phyloP scores from a whole-genome alignment of 64 coral and sea anemone species.

The Exaiptasia diaphana region DNA sequence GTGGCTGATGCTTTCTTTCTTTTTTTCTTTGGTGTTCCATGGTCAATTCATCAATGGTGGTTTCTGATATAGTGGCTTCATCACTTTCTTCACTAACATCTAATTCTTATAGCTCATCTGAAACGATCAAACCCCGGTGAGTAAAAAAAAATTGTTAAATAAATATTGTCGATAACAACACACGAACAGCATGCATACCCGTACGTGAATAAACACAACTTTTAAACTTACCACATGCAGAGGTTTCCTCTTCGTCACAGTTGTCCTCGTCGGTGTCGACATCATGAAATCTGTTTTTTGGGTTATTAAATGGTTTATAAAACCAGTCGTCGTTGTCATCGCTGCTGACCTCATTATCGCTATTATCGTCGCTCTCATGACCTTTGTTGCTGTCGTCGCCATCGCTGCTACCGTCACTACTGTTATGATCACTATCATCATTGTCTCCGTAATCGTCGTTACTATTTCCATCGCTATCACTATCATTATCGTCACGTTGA shows the following conservation, averaged over 20 bases:
- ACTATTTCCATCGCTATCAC: not conserved
- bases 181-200: not conserved
- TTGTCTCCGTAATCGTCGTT: slow-evolving; percentile 14
- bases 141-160: too few relatives aligned
- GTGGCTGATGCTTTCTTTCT: slow-evolving; percentile 4
- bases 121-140: too few relatives aligned
- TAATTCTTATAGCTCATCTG: not conserved
- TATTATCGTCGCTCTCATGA: not conserved
- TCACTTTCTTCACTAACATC: not conserved
- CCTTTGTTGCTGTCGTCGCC: not conserved
- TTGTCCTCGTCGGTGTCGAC: not conserved
- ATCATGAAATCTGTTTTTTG: not conserved
- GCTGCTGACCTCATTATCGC: slow-evolving; percentile 6
- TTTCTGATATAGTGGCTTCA: slow-evolving; percentile 22
- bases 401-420: not conserved
- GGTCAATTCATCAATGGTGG: not conserved
- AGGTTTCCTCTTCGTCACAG: slow-evolving; percentile 19
- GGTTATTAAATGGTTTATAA: slow-evolving; percentile 3
- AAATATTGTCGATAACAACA: not conserved
- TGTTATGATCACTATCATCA: not conserved
- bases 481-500: not conserved
- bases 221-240: not conserved
- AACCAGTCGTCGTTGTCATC: slow-evolving; percentile 23
- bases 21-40: not conserved
- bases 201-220: not conserved